Conservation (phyloP, 2,888 invertebrate genomes). For the Plebejus melissa region DNA sequence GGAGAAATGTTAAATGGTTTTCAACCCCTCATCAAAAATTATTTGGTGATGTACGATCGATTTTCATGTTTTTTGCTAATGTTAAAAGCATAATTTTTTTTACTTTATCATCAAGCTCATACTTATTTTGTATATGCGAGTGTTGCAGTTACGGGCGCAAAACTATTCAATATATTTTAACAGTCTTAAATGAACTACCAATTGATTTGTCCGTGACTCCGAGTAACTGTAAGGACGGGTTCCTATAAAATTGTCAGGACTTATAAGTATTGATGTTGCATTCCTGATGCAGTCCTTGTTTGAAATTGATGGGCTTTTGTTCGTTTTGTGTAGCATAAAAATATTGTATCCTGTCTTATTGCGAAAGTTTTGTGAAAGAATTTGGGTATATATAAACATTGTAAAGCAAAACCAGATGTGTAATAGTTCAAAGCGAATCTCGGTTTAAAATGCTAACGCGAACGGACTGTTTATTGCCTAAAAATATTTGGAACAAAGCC, state of each 20-base stretch:
- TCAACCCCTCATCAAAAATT: neutral
- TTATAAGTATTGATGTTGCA: constrained; percentile 17
- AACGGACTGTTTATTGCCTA: constrained; percentile 11
- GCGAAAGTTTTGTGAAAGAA: neutral
- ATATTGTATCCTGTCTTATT: neutral
- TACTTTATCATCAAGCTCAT: neutral
- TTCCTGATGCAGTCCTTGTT: constrained; percentile 2
- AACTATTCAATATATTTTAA: neutral
- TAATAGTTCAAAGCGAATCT: neutral
- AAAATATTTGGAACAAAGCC: constrained; percentile 14
- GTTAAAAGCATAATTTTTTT: neutral
- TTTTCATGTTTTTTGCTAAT: neutral
- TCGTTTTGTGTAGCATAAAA: neutral
- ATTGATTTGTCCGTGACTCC: constrained; percentile 38
- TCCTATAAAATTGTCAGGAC: constrained; percentile 29
- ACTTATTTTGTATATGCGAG: neutral
- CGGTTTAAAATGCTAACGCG: neutral
- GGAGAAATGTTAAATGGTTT: constrained; percentile 20
- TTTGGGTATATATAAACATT: neutral
- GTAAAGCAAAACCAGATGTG: neutral
- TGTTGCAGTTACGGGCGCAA: neutral
- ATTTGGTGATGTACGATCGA: neutral
- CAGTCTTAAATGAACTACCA: constrained; percentile 5
- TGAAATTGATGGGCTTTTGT: constrained; percentile 22
- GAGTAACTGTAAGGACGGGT: constrained; percentile 29